phyloP scores from a whole-genome alignment of 2,797 vertebrate species.

The Chelmon rostratus region DNA sequence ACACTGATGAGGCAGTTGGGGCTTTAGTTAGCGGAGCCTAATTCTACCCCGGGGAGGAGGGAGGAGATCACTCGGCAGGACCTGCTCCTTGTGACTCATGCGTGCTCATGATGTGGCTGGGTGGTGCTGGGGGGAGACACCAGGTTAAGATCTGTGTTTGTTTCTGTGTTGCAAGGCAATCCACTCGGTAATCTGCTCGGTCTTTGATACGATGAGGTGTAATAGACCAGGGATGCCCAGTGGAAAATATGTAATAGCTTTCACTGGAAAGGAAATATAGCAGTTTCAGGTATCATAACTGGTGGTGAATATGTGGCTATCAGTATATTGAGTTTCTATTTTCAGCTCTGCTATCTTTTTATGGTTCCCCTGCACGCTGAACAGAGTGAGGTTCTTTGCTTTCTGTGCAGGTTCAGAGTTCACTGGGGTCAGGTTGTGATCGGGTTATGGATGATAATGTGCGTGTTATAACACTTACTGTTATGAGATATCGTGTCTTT shows the following conservation, averaged over 20 bases:
- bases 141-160: slow-evolving; percentile 65
- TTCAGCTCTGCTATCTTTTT: slow-evolving; percentile 68
- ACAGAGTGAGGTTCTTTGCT: slow-evolving; percentile 66
- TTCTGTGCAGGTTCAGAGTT: slow-evolving; percentile 59
- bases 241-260: slow-evolving; percentile 56
- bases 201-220: slow-evolving; percentile 53
- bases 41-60: slow-evolving; percentile 67
- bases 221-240: slow-evolving; percentile 48
- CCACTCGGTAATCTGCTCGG: slow-evolving; percentile 9
- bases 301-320: slow-evolving; percentile 39
- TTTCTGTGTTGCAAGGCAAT: slow-evolving; percentile 77
- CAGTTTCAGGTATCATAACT: slow-evolving; percentile 18
- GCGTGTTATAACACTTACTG: slow-evolving; percentile 36
- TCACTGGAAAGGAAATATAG: slow-evolving; percentile 13
- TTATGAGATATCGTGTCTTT: neutral
- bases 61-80: slow-evolving; percentile 58
- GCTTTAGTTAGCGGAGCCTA: slow-evolving; percentile 50
- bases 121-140: slow-evolving; percentile 50
- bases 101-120: slow-evolving; percentile 56
- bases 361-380: slow-evolving; percentile 47
- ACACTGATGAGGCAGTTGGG: slow-evolving; percentile 62
- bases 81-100: slow-evolving; percentile 70
- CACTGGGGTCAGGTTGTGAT: slow-evolving; percentile 42
- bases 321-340: slow-evolving; percentile 73
- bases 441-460: slow-evolving; percentile 41